A percentile compares a stretch with the other conserved stretches of the same genome.
Conservation (phyloP, 2,113 vertebrate genomes). For the Glaucomys volans region DNA sequence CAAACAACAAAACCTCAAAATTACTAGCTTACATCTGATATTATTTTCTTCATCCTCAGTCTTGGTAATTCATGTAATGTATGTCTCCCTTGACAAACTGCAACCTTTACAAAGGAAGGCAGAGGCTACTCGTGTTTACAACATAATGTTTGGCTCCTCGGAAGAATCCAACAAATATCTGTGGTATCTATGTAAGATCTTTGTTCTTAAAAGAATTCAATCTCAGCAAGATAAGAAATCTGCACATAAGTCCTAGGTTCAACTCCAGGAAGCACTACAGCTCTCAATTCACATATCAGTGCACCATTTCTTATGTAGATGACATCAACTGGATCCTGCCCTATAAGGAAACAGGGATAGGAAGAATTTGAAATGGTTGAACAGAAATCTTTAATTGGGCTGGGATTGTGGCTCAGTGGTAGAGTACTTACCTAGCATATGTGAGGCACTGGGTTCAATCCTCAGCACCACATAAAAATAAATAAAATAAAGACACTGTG, state of each 20-base stretch:
- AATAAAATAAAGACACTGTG: too few species aligned
- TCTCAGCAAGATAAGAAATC: not conserved
- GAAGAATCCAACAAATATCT: slow-evolving; percentile 1
- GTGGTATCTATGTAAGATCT: slow-evolving; percentile 25
- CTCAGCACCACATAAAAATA: too few species aligned
- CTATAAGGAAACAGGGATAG: slow-evolving; percentile 37
- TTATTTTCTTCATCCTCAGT: not conserved
- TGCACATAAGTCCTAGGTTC: not conserved
- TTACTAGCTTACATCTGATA: slow-evolving; percentile 19
- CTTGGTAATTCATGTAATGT: not conserved
- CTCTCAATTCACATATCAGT: not conserved
- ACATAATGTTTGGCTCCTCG: not conserved
- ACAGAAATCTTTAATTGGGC: slow-evolving; percentile 67
- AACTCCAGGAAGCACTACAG: not conserved
- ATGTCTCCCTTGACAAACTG: not conserved
- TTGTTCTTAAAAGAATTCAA: slow-evolving; percentile 21
- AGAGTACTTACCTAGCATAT: too few species aligned
- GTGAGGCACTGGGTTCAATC: too few species aligned
- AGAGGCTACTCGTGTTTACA: not conserved
- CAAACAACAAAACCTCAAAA: not conserved
- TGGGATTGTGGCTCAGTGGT: too few species aligned
- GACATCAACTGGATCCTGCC: not conserved
- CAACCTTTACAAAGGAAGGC: not conserved
- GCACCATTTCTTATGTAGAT: slow-evolving; percentile 4
- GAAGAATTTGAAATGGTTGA: slow-evolving; percentile 40